These are phyloP conservation scores for Stomatorhinus walkeri DNA, from an alignment of 2,797 vertebrate species.

Conservation along the genomic window DNA sequence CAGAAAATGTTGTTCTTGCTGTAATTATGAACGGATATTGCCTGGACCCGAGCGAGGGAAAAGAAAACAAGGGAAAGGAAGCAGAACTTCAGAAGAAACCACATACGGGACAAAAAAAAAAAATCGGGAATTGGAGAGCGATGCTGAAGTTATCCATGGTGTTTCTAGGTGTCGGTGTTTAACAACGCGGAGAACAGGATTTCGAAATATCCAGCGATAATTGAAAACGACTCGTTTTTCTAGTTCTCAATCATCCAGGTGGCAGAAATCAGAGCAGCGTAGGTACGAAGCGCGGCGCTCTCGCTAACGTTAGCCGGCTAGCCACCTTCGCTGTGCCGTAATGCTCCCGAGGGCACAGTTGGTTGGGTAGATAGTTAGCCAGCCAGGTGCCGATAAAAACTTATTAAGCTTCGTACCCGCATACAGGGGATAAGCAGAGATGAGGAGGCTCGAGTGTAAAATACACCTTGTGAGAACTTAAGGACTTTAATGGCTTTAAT, in stretches of 20 bases:
- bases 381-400: background rate
- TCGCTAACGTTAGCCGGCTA: conserved; percentile 11
- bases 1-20: background rate
- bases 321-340: background rate
- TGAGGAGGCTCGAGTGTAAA: background rate
- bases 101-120: conserved; percentile 29
- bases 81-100: conserved; percentile 39
- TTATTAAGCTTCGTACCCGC: background rate
- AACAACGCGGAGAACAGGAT: background rate
- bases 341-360: background rate
- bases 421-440: background rate
- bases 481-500: background rate
- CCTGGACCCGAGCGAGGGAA: background rate
- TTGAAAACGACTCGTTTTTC: background rate
- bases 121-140: conserved; percentile 4
- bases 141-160: background rate
- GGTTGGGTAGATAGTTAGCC: background rate
- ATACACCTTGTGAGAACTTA: background rate
- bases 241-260: background rate
- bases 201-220: background rate
- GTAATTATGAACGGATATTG: background rate
- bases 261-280: background rate
- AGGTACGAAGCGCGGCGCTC: background rate
- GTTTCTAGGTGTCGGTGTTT: background rate
- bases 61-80: conserved; percentile 24